Evolutionary conservation across 2,113 vertebrate species (phyloP), one percentile per base, ranked within the genome.

Genomic region (Turnix velox): DNA sequence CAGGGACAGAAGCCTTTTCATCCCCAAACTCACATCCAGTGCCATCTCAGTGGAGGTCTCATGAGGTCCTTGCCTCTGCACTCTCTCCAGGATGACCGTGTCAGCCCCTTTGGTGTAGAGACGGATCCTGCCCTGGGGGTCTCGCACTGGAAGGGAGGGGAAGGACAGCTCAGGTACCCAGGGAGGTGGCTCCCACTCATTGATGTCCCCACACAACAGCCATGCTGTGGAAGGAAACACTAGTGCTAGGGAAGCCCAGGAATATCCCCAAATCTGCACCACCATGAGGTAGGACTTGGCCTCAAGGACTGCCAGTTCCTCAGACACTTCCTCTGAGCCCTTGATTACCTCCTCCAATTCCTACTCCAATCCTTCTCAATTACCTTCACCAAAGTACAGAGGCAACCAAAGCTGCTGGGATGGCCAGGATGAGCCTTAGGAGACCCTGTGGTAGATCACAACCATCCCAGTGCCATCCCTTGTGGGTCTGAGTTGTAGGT

Each of bases 51-150:
- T 99, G 84, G 78, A 88, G 52, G 92, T 92, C 86, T 98, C 97
- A 10, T 73, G 24, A 42, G 57, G 52, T 27, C 80, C 97, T 84
- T 96, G 96, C 18, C 82, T 75, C 71, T 72, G 88, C 80, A 99
- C 95, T 43, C 98, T 97, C 84, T 98, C 96, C 63, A 99, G 95
- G 90, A 99, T 98, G 84, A 99, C 98, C 0, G 96, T 97, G 97
- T 99, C 99, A 0, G 99, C 99, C 9, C 99, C 99, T 90, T 99
- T 99, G 92, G 98, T 98, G 96, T 99, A 99, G 18, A 99, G 98
- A 72, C 97, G 98, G 93, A 99, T 97, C 27, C 59, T 94, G 46
- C 98, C 99, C 82, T 98, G 98, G 2, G 99, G 98, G 61, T 98
- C 98, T 45, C 97, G 97, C 79, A 99, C 99, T 99, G 96, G 12